Conservation (phyloP, 1,140 invertebrate genomes). For the Trachelipus rathkii region DNA sequence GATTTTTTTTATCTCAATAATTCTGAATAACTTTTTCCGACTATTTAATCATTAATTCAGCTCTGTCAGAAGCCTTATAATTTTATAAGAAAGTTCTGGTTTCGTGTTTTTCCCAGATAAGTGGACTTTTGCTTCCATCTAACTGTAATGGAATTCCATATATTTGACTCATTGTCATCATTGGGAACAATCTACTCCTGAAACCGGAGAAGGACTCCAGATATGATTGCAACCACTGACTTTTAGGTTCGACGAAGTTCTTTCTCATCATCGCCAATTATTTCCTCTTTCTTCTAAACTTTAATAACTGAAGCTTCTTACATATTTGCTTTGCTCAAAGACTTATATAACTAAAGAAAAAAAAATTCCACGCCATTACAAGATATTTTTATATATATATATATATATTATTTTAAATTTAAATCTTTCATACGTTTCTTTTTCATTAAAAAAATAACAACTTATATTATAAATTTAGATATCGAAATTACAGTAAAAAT, state of each 20-base stretch:
- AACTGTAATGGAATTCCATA: slow-evolving; percentile 87
- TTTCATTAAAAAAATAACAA: no score
- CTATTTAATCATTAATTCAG: no score
- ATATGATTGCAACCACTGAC: slow-evolving; percentile 77
- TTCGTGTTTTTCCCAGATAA: slow-evolving; percentile 38
- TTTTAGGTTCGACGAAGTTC: slow-evolving; percentile 64
- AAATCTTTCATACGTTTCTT: no score
- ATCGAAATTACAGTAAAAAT: no score
- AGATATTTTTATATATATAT: no score
- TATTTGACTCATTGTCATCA: slow-evolving; percentile 99
- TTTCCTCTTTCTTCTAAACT: slow-evolving; percentile 61
- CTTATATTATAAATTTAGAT: no score
- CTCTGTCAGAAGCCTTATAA: slow-evolving; percentile 65
- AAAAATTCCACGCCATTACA: no score
- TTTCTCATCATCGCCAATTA: slow-evolving; percentile 89
- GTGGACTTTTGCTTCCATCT: slow-evolving; percentile 54
- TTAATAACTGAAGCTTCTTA: slow-evolving; percentile 47
- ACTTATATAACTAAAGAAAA: no score
- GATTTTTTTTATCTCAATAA: no score
- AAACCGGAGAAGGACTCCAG: slow-evolving; percentile 79
- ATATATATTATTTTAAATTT: no score
- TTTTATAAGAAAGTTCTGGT: slow-evolving; percentile 76
- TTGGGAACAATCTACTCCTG: slow-evolving; percentile 76
- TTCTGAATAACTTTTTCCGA: no score
- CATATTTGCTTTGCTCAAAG: slow-evolving; percentile 36